Evolutionary conservation across 2,113 vertebrate genomes (phyloP), one percentile per base, ranked within the genome.

Genomic region (Pterophyllum scalare): DNA sequence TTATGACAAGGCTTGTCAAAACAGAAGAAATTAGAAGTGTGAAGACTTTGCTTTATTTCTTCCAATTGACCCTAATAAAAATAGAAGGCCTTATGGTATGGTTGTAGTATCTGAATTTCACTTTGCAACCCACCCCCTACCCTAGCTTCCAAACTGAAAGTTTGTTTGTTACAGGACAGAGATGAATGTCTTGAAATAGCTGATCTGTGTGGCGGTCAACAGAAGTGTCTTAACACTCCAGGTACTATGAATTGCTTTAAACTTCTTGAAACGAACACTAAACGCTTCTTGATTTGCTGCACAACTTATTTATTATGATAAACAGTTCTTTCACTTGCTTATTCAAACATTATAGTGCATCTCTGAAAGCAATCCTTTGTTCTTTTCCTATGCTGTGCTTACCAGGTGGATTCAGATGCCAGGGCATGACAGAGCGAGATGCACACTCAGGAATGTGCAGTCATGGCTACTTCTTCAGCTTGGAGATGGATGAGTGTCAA

Each of bases 341-440:
- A 22, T 35, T 40, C 20, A 38, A 40, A 64, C 33, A 64, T 40
- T 22, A 31, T 52, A 33, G 33, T 38, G 19, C 26, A 43, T 28
- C 24, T 28, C 17, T 76, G 56, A 59, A 1, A 77, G 26, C 14
- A 13, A 43, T 38, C 59, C 2, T 80, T 11, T 38, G 19, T 59
- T 22, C 22, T 61, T 33, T 75, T n/a, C 17, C 7, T 28, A 2
- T 81, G 11, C 38, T 49, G 7, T 65, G n/a, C n/a, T 82, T 58
- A 80, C 85, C 93, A 97, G 97, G 97, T 94, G 97, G 97, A 38
- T 98, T 98, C 91, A 94, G 96, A 57, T 98, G 97, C 86, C 95
- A 97, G 64, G 95, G 95, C 40, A 89, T 97, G 94, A 95, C 96
- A 13, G 95, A 96, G 81, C 95, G 94, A 67, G 96, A 97, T 2